Conservation (phyloP, 2,888 invertebrate genomes). For the Auanema freiburgensis region DNA sequence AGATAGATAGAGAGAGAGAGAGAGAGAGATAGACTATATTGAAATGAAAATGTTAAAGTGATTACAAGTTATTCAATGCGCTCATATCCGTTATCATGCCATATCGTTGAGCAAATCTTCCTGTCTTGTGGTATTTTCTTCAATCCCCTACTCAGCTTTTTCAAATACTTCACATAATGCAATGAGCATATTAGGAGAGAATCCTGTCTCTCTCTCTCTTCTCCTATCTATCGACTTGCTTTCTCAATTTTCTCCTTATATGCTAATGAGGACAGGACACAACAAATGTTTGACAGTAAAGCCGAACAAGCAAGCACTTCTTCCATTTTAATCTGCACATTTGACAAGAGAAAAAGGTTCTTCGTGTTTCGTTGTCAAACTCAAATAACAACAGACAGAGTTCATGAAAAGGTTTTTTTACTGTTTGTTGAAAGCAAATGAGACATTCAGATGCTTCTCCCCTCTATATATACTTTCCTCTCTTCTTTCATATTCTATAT, state of each 20-base stretch:
- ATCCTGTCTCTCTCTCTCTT: not conserved
- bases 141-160: too few relatives aligned
- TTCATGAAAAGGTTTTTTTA: not conserved
- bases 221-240: slow-evolving; percentile 1
- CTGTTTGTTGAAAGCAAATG: not conserved
- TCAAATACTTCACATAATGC: too few relatives aligned
- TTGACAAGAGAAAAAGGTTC: not conserved
- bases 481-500: slow-evolving; percentile 2
- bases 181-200: too few relatives aligned
- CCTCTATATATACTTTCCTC: not conserved
- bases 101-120: too few relatives aligned
- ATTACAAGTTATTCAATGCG: not conserved
- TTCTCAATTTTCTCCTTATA: too few relatives aligned
- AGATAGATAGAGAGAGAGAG: slow-evolving; percentile 11
- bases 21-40: slow-evolving; percentile 4
- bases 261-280: not conserved
- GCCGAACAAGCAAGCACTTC: not conserved
- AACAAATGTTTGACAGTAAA: not conserved
- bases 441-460: not conserved
- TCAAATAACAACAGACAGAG: not conserved
- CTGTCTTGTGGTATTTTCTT: too few relatives aligned
- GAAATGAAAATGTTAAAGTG: not conserved
- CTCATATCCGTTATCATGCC: not conserved
- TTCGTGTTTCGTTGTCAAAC: not conserved
- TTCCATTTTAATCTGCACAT: too few relatives aligned